A percentile compares a stretch with the other conserved stretches of the same genome.
These are phyloP conservation scores for Phoeniculus purpureus DNA, from an alignment of 2,797 vertebrate species.

Conservation along the genomic window DNA sequence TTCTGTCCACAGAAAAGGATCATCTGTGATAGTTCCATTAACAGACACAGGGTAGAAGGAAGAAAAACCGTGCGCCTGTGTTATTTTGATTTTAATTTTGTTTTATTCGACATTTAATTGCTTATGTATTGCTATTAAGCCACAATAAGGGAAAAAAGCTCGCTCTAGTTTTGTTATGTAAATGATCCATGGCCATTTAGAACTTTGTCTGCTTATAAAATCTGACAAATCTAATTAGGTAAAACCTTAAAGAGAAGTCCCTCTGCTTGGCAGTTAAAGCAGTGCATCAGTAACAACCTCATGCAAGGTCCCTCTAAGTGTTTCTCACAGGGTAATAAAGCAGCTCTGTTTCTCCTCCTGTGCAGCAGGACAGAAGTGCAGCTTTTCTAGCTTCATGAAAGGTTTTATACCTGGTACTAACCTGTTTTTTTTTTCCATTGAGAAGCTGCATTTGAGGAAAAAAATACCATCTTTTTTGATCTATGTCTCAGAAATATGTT, in stretches of 20 bases:
- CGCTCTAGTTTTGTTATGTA: neutral
- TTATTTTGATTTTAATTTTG: neutral
- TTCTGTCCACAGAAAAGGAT: neutral
- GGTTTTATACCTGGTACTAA: conserved; percentile 28
- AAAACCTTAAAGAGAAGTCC: neutral
- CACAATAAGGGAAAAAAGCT: neutral
- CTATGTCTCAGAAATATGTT: neutral
- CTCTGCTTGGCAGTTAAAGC: neutral
- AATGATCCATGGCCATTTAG: neutral
- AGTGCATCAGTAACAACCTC: neutral
- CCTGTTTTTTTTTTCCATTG: conserved; percentile 22
- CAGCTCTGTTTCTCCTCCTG: neutral
- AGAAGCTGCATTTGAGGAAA: neutral
- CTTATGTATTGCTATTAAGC: neutral
- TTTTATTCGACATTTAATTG: neutral
- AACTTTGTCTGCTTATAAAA: conserved; percentile 1
- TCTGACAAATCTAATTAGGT: neutral
- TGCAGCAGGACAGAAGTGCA: neutral
- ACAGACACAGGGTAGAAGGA: neutral
- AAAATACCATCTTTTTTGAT: neutral
- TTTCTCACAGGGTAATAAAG: neutral
- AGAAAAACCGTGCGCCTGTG: neutral
- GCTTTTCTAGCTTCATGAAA: neutral
- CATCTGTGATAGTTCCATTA: neutral
- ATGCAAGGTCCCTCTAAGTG: neutral